Evolutionary conservation across 2,888 invertebrate species (phyloP), one percentile per base, ranked within the genome.

Genomic region (Melanostoma mellinum): DNA sequence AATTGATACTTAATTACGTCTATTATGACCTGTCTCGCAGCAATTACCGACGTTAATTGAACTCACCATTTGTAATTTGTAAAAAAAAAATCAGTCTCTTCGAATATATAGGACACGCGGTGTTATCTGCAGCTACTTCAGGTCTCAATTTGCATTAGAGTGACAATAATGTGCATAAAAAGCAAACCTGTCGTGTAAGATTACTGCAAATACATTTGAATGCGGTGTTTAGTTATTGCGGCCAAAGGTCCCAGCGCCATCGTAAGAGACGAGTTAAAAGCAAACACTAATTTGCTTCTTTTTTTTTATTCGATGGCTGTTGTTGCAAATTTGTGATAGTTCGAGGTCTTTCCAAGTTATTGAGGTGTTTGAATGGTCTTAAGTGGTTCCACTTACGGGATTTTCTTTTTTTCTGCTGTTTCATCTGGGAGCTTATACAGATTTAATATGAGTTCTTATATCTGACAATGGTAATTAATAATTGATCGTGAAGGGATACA

Each of bases 1-100:
- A 89, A 90, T 90, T 89, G 88, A 85, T 87, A 88, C 87, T 89
- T 90, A 89, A 90, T 90, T 89, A 87, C 86, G 86, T 87, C 86
- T 86, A 88, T 90, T 90, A 89, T 88, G 88, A 88, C 88, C 89
- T 86, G 87, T 85, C 86, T 88, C 87, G 86, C 87, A 86, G 87
- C 89, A 90, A 90, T 90, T 90, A 90, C 88, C n/a, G 44, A 68
- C 58, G 75, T 71, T 80, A 82, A 82, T 82, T 82, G 67, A 67
- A 55, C 52, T 20, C 20, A 20, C 0, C 38, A 10, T 10, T 38
- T 56, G 9, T 6, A 1, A 20, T 53, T 61, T 55, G 36, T 65
- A 65, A 73, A 40, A 77, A 55, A 35, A 77, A 77, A 73, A 44
- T 55, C 44, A 73, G 67, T 72, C 63, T 52, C 46, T 53, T 73